Evolutionary conservation across 2,888 invertebrate species (phyloP), one percentile per base, ranked within the genome.

Genomic region (Noctua janthina): DNA sequence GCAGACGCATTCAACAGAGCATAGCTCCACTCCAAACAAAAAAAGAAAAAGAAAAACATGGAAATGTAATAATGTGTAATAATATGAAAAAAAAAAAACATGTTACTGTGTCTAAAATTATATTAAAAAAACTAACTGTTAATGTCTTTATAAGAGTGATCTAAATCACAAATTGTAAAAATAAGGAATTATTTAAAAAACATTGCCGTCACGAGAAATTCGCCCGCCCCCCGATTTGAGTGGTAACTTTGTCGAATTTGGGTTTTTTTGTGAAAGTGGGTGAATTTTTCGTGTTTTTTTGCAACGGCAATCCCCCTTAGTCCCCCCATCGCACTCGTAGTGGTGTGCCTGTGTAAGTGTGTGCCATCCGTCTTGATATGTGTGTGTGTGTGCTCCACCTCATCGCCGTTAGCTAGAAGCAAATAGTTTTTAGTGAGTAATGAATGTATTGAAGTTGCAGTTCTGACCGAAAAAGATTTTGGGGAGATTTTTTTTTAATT

Each of bases 81-180:
- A 88, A 85, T 90, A 91, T 89, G 90, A 89, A 79, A 90, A 81
- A 84, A 81, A 84, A 87, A 91, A 86, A 88, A 81, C 85, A 87
- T 90, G 91, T 91, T 91, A 91, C 87, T 94, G 96, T 96, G 95
- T 96, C 95, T 95, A 91, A 91, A 95, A 91, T 94, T 92, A 93
- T 92, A 93, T 85, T 90, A 88, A 89, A 91, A 92, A 92, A 95
- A 95, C 96, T 96, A 96, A 93, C 93, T 95, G 96, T 96, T 96
- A 96, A 97, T 97, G 96, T 97, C 96, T 97, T 97, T 97, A 96
- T 96, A 95, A 93, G 93, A 93, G 96, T 96, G 96, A 96, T 95
- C 94, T 95, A 96, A 88, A 96, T 96, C 96, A 96, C 96, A 93
- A 93, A 93, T 92, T 94, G 93, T 95, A 94, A 93, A 93, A 92